Conservation (phyloP, 2,888 invertebrate genomes). For the Ophraella communa region DNA sequence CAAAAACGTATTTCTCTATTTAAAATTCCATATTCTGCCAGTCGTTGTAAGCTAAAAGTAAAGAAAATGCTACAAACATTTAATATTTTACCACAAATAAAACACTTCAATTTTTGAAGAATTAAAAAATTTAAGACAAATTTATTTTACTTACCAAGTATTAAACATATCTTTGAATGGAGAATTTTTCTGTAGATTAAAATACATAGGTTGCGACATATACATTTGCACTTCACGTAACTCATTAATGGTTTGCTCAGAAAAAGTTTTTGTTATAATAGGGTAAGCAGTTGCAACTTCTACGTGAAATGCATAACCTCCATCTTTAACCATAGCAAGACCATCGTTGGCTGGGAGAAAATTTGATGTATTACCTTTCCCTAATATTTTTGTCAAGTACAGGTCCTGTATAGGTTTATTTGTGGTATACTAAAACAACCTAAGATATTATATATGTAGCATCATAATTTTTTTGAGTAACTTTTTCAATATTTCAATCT, state of each 20-base stretch:
- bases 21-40: constrained; percentile 51
- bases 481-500: too few species aligned
- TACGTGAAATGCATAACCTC: constrained; percentile 55
- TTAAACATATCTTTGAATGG: constrained; percentile 53
- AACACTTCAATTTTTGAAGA: too few species aligned
- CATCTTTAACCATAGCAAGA: constrained; percentile 46
- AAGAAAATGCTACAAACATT: too few species aligned
- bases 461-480: too few species aligned
- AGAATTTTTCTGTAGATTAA: constrained; percentile 51
- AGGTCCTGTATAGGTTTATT: constrained; percentile 67
- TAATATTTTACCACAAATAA: too few species aligned
- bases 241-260: constrained; percentile 52
- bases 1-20: constrained; percentile 48
- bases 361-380: constrained; percentile 39
- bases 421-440: constrained; percentile 41
- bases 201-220: constrained; percentile 46
- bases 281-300: constrained; percentile 54
- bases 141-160: constrained; percentile 46
- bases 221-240: constrained; percentile 52
- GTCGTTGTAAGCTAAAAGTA: constrained; percentile 47
- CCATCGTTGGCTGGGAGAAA: constrained; percentile 48
- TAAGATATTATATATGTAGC: not conserved
- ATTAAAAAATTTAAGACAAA: too few species aligned
- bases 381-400: constrained; percentile 65
- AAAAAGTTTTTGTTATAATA: constrained; percentile 50